Evolutionary conservation across 2,113 vertebrate genomes (phyloP).

Genomic region (Scomber japonicus): DNA sequence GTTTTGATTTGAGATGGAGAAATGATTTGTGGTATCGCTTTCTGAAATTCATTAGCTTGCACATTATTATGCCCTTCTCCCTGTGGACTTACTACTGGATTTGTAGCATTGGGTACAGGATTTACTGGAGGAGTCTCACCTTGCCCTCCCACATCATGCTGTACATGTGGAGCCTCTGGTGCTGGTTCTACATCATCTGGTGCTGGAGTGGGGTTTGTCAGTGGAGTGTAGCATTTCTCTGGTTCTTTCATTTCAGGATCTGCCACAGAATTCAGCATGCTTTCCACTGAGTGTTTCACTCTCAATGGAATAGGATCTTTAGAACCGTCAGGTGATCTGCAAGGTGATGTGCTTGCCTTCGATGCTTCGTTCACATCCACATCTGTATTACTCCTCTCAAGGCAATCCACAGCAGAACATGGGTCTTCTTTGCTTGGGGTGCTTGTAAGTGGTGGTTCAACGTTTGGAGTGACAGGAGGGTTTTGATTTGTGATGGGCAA

Average conservation of each 20-base stretch:
- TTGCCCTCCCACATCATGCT: slow-evolving; percentile 22
- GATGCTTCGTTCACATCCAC: slow-evolving; percentile 51
- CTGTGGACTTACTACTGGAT: slow-evolving; percentile 46
- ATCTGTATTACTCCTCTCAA: slow-evolving; percentile 55
- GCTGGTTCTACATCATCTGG: slow-evolving; percentile 35
- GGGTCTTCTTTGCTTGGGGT: slow-evolving; percentile 28
- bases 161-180: slow-evolving; percentile 24
- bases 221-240: slow-evolving; percentile 76
- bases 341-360: slow-evolving; percentile 43
- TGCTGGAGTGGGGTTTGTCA: slow-evolving; percentile 63
- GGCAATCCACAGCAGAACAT: slow-evolving; percentile 27
- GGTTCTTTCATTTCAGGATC: slow-evolving; percentile 61
- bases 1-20: slow-evolving; percentile 76
- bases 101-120: slow-evolving; percentile 42
- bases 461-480: slow-evolving; percentile 34
- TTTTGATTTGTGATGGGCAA: slow-evolving; percentile 49
- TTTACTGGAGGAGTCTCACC: slow-evolving; percentile 37
- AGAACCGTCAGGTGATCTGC: slow-evolving; percentile 45
- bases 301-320: slow-evolving; percentile 59
- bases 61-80: slow-evolving; percentile 39
- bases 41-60: slow-evolving; percentile 47
- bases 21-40: slow-evolving; percentile 65
- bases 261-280: slow-evolving; percentile 70
- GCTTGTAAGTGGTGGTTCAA: slow-evolving; percentile 41
- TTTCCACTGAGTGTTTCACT: slow-evolving; percentile 82